These are phyloP conservation scores for Altica lythri DNA, from an alignment of 2,888 invertebrate species.

Conservation along the genomic window DNA sequence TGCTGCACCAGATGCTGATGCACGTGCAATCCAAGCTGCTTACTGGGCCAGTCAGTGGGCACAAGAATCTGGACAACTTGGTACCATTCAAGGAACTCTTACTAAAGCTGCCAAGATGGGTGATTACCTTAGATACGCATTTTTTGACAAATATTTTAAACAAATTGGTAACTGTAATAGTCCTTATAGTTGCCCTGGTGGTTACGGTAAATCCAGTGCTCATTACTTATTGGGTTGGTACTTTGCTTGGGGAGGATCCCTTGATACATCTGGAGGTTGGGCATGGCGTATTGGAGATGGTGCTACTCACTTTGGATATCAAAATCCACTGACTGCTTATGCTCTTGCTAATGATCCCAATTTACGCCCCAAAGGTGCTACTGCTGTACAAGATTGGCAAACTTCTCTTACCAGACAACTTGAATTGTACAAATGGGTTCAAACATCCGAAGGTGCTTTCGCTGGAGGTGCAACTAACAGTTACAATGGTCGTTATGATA, in stretches of 20 bases:
- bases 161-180: slow-evolving; percentile 40
- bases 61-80: slow-evolving; percentile 32
- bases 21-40: slow-evolving; percentile 41
- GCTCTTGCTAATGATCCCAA: slow-evolving; percentile 33
- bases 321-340: slow-evolving; percentile 41
- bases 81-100: slow-evolving; percentile 30
- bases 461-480: slow-evolving; percentile 44
- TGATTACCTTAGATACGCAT: slow-evolving; percentile 39
- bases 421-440: slow-evolving; percentile 41
- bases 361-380: slow-evolving; percentile 38
- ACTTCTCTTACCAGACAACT: slow-evolving; percentile 39
- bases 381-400: slow-evolving; percentile 40
- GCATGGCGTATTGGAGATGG: slow-evolving; percentile 44
- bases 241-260: slow-evolving; percentile 42
- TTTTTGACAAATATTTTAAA: slow-evolving; percentile 44
- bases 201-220: slow-evolving; percentile 39
- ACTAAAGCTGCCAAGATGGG: slow-evolving; percentile 41
- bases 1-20: slow-evolving; percentile 42
- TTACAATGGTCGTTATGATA: slow-evolving; percentile 42
- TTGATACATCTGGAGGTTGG: slow-evolving; percentile 34
- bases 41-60: slow-evolving; percentile 42
- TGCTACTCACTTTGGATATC: slow-evolving; percentile 42
- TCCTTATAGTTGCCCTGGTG: slow-evolving; percentile 34
- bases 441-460: slow-evolving; percentile 41
- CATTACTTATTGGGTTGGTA: slow-evolving; percentile 42